Evolutionary conservation across 2,888 invertebrate species (phyloP).

Genomic region (Thera obeliscata): DNA sequence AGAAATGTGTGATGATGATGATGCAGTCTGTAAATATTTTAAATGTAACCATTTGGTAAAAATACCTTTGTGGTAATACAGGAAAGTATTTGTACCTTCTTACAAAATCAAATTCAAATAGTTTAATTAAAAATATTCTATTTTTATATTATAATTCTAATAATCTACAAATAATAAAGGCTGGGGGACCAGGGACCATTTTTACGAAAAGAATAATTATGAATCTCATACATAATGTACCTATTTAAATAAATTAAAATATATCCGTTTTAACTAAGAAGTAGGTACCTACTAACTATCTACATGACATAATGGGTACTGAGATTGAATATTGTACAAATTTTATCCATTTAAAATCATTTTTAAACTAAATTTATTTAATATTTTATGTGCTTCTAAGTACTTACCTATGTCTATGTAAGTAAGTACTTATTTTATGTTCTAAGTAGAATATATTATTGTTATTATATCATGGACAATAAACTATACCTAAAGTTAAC

Average conservation of each 20-base stretch:
- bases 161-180: no score
- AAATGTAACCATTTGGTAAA: neutral
- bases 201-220: neutral
- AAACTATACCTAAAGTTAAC: slow-evolving; percentile 25
- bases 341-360: slow-evolving; percentile 7
- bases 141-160: no score
- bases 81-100: no score
- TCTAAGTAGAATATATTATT: slow-evolving; percentile 16
- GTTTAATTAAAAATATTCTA: no score
- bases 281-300: neutral
- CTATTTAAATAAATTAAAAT: neutral
- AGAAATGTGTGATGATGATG: no score
- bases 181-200: neutral
- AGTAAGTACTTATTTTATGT: slow-evolving; percentile 6
- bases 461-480: slow-evolving; percentile 30
- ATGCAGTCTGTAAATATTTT: no score
- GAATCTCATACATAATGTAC: slow-evolving; percentile 32
- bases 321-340: slow-evolving; percentile 39
- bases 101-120: no score
- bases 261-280: neutral
- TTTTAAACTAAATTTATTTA: slow-evolving; percentile 17
- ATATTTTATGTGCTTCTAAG: neutral
- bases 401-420: neutral
- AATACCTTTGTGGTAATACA: no score
- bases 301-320: slow-evolving; percentile 1